phyloP scores from a whole-genome alignment of 2,113 vertebrate genomes.

The Ciconia stormi region DNA sequence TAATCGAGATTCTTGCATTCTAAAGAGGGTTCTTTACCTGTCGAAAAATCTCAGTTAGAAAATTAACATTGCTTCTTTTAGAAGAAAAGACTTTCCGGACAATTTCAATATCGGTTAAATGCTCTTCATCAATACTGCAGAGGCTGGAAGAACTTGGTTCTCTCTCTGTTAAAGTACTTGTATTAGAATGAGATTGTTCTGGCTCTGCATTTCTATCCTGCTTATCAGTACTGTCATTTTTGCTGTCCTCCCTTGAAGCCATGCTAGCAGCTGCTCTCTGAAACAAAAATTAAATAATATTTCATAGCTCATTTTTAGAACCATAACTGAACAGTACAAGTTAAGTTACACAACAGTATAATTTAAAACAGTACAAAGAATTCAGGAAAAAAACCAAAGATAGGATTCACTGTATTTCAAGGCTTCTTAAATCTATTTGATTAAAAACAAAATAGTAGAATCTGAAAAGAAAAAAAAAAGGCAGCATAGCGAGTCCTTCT shows the following conservation, averaged over 20 bases:
- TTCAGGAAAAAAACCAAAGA: not conserved
- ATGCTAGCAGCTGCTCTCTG: slow-evolving; percentile 95
- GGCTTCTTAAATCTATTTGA: not conserved
- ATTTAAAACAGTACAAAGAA: not conserved
- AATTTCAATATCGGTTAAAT: slow-evolving; percentile 97
- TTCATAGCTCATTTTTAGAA: not conserved
- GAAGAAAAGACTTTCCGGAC: slow-evolving; percentile 93
- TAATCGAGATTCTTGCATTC: not conserved
- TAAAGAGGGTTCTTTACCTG: slow-evolving; percentile 81
- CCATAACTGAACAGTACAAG: not conserved
- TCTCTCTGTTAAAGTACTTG: slow-evolving; percentile 94
- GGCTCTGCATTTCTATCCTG: slow-evolving; percentile 79
- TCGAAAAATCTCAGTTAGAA: slow-evolving; percentile 97
- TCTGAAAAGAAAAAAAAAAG: not conserved
- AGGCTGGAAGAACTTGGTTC: slow-evolving; percentile 99
- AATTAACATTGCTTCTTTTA: slow-evolving; percentile 94
- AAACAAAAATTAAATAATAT: not conserved
- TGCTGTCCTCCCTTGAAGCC: slow-evolving; percentile 86
- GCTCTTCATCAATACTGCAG: slow-evolving; percentile 96
- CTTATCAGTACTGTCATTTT: slow-evolving; percentile 78
- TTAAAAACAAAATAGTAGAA: not conserved
- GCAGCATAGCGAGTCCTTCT: not conserved
- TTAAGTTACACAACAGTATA: not conserved
- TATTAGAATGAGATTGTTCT: slow-evolving; percentile 97
- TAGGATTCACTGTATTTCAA: not conserved